phyloP scores from a whole-genome alignment of 2,888 invertebrate species.

The Oscheius sp. region DNA sequence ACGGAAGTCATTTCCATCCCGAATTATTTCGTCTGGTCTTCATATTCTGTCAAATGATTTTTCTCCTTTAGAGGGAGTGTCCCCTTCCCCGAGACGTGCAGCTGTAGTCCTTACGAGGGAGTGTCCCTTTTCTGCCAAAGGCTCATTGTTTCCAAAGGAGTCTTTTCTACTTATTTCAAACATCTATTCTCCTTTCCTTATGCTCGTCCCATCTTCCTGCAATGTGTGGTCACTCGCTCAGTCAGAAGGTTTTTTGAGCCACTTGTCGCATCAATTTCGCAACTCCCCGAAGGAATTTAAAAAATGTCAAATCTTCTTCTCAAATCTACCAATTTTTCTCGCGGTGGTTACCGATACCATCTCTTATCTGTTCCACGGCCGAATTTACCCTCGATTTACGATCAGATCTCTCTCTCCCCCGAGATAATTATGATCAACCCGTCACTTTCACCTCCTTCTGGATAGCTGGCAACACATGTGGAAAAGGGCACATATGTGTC shows the following conservation, averaged over 20 bases:
- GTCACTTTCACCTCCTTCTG: constrained; percentile 9
- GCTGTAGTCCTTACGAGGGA: too few relatives aligned
- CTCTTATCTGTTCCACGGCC: not conserved
- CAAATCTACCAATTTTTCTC: not conserved
- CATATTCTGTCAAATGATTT: too few relatives aligned
- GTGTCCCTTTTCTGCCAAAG: too few relatives aligned
- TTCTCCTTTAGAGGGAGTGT: too few relatives aligned
- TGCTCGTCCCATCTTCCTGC: not conserved
- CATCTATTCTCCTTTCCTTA: not conserved
- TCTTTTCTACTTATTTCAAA: too few relatives aligned
- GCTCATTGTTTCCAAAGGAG: too few relatives aligned
- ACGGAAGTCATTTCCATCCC: too few relatives aligned
- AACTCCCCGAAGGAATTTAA: not conserved
- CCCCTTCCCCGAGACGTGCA: too few relatives aligned
- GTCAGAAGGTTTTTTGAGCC: too few relatives aligned
- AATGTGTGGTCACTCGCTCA: too few relatives aligned
- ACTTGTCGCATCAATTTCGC: not conserved
- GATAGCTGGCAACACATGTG: not conserved
- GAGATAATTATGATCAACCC: not conserved
- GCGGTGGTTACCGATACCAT: not conserved
- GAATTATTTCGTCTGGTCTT: too few relatives aligned
- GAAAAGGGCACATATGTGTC: not conserved
- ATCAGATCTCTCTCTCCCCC: not conserved
- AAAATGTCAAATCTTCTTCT: not conserved
- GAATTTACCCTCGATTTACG: not conserved